Evolutionary conservation across 2,888 invertebrate genomes (phyloP).

Genomic region (Ypsolopha scabrella): DNA sequence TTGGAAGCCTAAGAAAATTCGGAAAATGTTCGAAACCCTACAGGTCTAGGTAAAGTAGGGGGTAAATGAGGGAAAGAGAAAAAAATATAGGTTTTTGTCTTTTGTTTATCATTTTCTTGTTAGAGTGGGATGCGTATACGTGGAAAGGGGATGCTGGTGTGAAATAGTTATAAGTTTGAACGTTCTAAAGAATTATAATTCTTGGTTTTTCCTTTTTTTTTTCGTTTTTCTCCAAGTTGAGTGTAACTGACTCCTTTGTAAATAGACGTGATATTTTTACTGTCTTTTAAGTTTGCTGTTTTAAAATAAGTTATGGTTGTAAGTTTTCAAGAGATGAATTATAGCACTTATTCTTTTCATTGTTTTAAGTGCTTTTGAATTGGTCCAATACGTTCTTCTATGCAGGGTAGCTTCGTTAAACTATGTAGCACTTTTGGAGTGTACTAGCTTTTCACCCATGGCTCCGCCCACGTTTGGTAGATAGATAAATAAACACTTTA

Average conservation of each 20-base stretch:
- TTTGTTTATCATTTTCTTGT: constrained; percentile 39
- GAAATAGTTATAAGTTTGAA: constrained; percentile 3
- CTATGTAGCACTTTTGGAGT: no score
- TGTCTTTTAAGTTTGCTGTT: not conserved
- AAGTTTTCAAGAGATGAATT: no score
- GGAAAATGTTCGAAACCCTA: constrained; percentile 16
- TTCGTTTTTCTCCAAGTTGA: not conserved
- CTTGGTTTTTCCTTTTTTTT: not conserved
- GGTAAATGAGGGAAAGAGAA: not conserved
- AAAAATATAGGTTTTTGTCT: constrained; percentile 31
- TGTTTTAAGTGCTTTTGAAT: no score
- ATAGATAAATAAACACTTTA: no score
- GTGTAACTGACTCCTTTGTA: not conserved
- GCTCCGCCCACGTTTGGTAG: no score
- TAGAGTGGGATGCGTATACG: constrained; percentile 27
- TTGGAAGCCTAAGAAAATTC: constrained; percentile 1
- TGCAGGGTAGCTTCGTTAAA: no score
- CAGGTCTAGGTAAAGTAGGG: constrained; percentile 15
- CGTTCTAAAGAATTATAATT: not conserved
- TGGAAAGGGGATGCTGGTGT: constrained; percentile 3
- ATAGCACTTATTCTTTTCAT: no score
- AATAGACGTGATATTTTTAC: not conserved
- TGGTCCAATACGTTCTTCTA: no score
- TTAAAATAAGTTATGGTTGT: no score
- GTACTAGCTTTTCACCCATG: no score